Evolutionary conservation across 2,797 vertebrate genomes (phyloP).

Genomic region (Hoplostethus atlanticus): DNA sequence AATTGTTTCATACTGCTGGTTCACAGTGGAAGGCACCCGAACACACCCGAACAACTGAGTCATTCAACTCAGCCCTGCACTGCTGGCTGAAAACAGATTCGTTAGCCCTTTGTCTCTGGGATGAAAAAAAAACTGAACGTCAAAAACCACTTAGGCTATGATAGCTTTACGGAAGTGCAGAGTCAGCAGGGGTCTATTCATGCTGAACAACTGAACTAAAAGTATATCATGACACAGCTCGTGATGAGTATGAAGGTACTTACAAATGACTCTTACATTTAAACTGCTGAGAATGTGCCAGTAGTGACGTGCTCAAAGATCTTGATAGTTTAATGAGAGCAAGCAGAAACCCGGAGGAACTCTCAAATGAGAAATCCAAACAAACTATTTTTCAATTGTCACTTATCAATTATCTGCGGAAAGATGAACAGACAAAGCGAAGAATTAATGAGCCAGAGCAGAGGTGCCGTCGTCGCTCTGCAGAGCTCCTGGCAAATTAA

Average conservation of each 20-base stretch:
- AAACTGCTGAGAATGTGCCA: background rate
- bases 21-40: conserved; percentile 69
- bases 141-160: conserved; percentile 25
- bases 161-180: conserved; percentile 6
- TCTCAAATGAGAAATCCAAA: background rate
- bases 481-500: conserved; percentile 34
- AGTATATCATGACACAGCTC: background rate
- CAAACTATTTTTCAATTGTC: conserved; percentile 9
- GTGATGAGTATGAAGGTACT: background rate
- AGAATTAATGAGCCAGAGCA: conserved; percentile 13
- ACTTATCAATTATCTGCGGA: background rate
- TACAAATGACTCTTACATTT: too few species aligned
- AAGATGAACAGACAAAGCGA: conserved; percentile 12
- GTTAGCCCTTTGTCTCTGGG: conserved; percentile 46
- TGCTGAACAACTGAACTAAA: conserved; percentile 6
- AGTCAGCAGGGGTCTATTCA: conserved; percentile 29
- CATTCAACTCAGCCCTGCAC: conserved; percentile 32
- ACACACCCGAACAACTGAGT: conserved; percentile 53
- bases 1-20: conserved; percentile 69
- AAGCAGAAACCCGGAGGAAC: background rate
- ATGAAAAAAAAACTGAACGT: conserved; percentile 33
- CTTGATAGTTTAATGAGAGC: background rate
- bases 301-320: background rate
- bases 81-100: conserved; percentile 32
- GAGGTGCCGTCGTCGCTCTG: conserved; percentile 29